phyloP scores from a whole-genome alignment of 2,888 invertebrate genomes.

The Azorinus chamasolen region DNA sequence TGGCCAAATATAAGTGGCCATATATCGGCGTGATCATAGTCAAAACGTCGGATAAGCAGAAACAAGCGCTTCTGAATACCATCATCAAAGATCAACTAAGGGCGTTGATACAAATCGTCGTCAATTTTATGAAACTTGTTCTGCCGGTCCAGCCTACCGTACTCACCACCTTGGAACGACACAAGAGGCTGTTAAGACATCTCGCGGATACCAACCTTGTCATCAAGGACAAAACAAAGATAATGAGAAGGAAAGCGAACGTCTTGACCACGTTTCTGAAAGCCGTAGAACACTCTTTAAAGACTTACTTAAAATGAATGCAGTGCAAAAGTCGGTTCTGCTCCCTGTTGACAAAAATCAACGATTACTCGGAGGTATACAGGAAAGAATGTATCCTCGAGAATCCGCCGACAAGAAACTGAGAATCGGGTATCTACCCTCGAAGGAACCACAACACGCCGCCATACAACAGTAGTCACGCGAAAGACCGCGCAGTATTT shows the following conservation, averaged over 20 bases:
- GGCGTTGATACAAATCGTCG: conserved; percentile 4
- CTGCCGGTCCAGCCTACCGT: neutral
- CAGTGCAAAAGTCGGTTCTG: conserved; percentile 2
- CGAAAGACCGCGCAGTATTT: too few species aligned
- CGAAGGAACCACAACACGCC: too few species aligned
- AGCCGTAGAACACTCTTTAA: neutral
- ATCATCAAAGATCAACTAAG: conserved; percentile 12
- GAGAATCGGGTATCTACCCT: too few species aligned
- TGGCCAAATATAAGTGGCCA: neutral
- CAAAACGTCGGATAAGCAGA: neutral
- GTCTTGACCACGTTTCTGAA: neutral
- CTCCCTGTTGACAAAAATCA: neutral
- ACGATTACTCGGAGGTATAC: neutral
- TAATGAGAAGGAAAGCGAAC: neutral
- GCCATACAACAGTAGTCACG: too few species aligned
- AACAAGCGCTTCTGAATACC: neutral
- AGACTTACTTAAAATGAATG: conserved; percentile 2
- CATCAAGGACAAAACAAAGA: neutral
- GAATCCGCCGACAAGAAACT: neutral
- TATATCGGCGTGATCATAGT: conserved; percentile 3
- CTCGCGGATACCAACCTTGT: neutral
- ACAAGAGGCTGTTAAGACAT: conserved; percentile 3
- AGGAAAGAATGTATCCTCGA: neutral
- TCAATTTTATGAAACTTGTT: conserved; percentile 7
- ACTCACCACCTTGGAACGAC: neutral